Evolutionary conservation across 2,113 vertebrate genomes (phyloP), one percentile per base, ranked within the genome.

Genomic region (Thamnaconus septentrionalis): DNA sequence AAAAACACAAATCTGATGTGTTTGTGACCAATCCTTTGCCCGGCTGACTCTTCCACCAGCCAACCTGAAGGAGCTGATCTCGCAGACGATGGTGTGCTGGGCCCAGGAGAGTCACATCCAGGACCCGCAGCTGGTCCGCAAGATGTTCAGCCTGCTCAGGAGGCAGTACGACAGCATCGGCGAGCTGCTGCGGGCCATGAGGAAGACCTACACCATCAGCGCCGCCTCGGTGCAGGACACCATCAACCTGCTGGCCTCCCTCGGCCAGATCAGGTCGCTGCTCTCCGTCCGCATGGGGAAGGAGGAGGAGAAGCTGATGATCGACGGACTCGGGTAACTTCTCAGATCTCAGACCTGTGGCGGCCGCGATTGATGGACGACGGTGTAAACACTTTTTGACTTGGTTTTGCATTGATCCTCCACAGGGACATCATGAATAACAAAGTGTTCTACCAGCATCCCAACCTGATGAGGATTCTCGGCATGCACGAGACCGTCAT

Each of bases 401-500:
- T 6, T 64, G 6, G 46, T 11, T 43, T 41, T 51, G n/a, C n/a
- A n/a, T n/a, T n/a, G n/a, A n/a, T 56, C 47, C 53, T 56, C 61
- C 85, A 41, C 81, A 99, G 97, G 49, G 95, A 99, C 84, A 99
- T 99, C 85, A 99, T 99, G 96, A 99, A 98, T 91, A 99, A 99
- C 86, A 98, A 98, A 72, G 96, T 99, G 7, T 99, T 99, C 90
- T 99, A 99, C 91, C 97, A 99, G 80, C 97, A 99, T 76, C 97
- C 97, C 39, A 99, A 99, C 81, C 91, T 99, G 54, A 99, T 99
- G 97, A 92, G 97, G 73, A 96, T 98, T 65, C 92, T 99, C 41
- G 97, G 97, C 55, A 99, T 99, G 97, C 97, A 99, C 10, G 97
- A 99, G 87, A 99, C 97, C 0, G 97, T 99, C 69, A 99, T 99